These are phyloP conservation scores for Petrophora chlorosata DNA, from an alignment of 2,888 invertebrate genomes.

Conservation along the genomic window DNA sequence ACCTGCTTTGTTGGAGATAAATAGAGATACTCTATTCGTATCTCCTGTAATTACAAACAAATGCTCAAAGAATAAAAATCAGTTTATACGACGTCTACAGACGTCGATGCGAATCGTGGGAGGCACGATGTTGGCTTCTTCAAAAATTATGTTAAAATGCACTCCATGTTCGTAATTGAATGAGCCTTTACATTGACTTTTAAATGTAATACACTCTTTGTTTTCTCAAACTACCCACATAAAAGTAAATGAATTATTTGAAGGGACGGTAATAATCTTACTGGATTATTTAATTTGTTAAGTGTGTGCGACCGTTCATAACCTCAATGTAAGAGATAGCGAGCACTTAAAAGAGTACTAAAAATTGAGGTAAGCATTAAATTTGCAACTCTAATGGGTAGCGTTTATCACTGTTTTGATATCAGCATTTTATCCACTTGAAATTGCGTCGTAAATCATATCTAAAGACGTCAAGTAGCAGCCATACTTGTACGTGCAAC, in stretches of 20 bases:
- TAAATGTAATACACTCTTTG: constrained; percentile 66
- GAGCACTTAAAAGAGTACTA: no score
- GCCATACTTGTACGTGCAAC: constrained; percentile 43
- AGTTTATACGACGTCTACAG: constrained; percentile 40
- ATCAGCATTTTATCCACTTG: constrained; percentile 45
- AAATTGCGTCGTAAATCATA: constrained; percentile 46
- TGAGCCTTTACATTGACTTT: constrained; percentile 67
- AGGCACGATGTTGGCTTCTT: constrained; percentile 51
- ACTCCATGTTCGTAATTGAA: constrained; percentile 62
- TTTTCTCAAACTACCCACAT: constrained; percentile 53
- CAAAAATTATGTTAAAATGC: constrained; percentile 61
- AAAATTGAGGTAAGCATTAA: constrained; percentile 25
- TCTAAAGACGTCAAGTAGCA: constrained; percentile 25
- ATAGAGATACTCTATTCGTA: constrained; percentile 23
- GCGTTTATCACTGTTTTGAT: constrained; percentile 48
- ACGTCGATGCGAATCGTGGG: constrained; percentile 55
- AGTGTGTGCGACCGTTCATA: constrained; percentile 21
- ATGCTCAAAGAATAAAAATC: constrained; percentile 45
- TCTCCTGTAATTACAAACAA: constrained; percentile 35
- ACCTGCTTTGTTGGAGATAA: neutral
- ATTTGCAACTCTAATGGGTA: constrained; percentile 44
- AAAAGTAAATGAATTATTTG: constrained; percentile 47
- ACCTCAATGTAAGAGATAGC: constrained; percentile 33
- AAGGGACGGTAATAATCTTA: constrained; percentile 43
- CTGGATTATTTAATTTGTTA: constrained; percentile 44